Evolutionary conservation across 2,797 vertebrate genomes (phyloP), one percentile per base, ranked within the genome.

Genomic region (Danio kyathit): DNA sequence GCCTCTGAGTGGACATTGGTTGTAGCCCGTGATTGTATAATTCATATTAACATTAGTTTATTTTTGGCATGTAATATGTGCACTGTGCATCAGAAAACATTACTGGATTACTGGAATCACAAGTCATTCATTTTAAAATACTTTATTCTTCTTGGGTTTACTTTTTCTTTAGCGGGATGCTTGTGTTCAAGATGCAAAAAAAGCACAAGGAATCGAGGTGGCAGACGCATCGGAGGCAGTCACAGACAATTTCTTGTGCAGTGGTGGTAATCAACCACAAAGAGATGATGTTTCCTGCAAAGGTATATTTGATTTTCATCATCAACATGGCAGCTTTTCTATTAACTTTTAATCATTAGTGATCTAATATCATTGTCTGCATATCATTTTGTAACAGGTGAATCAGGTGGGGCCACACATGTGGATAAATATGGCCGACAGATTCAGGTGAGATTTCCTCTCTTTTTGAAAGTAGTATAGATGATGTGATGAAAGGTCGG

Each of bases 181-280:
- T 12, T 89, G 89, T 76, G 57, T 88, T 78, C 5, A 81, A 79
- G 79, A 85, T 57, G 69, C 85, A 17, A 44, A 5, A 43, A 59
- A 63, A 2, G 12, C 54, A 2, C 0, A 60, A 59, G 17, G 44
- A 2, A 40, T 79, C 0, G 5, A 16, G 0, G 8, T 7, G 5
- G 4, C 48, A 17, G 70, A 56, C 12, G 74, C 77, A 66, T 66
- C n/a, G 6, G 19, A 69, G 0, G 21, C 76, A 8, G 75, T 88
- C 61, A 82, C 83, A 65, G 69, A 86, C 0, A 82, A 82, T 63
- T 88, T 88, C 44, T 70, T 89, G 41, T 89, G 89, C 69, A 87
- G 86, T n/a, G 89, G 89, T 38, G 89, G 89, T 29, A 19, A 5
- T 40, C 49, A 75, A 17, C 17, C 5, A 1, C 13, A 17, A 5